A percentile compares a stretch with the other conserved stretches of the same genome.
phyloP scores from a whole-genome alignment of 2,113 vertebrate species.

The Alexandromys fortis region DNA sequence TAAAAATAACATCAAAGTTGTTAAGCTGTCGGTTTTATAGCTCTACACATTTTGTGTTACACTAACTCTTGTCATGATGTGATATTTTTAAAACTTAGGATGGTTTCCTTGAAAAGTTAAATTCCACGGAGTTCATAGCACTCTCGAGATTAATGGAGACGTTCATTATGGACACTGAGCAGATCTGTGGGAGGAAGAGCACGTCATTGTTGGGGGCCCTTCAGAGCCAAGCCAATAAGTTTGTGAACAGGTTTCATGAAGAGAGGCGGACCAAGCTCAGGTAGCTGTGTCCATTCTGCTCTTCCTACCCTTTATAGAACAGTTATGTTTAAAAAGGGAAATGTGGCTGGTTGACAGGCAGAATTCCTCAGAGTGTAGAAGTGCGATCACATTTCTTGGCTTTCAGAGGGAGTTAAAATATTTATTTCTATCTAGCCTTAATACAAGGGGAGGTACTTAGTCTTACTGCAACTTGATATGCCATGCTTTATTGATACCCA shows the following conservation, averaged over 20 bases:
- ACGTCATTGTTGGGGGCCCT: slow-evolving; percentile 95
- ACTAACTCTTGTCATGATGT: slow-evolving; percentile 53
- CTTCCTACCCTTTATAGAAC: background rate
- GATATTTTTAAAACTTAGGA: slow-evolving; percentile 86
- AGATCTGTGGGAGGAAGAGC: slow-evolving; percentile 93
- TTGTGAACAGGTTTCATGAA: slow-evolving; percentile 98
- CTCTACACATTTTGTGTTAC: background rate
- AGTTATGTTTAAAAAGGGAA: slow-evolving; percentile 3
- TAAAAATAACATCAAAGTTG: slow-evolving; percentile 25
- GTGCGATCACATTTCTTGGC: slow-evolving; percentile 37
- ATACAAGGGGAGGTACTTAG: background rate
- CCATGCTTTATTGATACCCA: background rate
- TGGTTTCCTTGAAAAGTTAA: slow-evolving; percentile 96
- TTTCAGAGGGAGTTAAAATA: slow-evolving; percentile 41
- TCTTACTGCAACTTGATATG: background rate
- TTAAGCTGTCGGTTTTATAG: background rate
- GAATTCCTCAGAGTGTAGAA: background rate
- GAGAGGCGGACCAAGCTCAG: slow-evolving; percentile 97
- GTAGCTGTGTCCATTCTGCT: slow-evolving; percentile 80
- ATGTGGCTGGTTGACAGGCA: background rate
- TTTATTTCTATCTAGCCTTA: background rate
- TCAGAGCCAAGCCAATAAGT: slow-evolving; percentile 97
- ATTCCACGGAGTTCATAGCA: slow-evolving; percentile 93
- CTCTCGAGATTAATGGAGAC: slow-evolving; percentile 94
- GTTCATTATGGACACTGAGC: slow-evolving; percentile 93